Percentiles rank a stretch among this genome's conserved stretches.
Conservation (phyloP, 2,797 vertebrate species). For the Cyprinella venusta region DNA sequence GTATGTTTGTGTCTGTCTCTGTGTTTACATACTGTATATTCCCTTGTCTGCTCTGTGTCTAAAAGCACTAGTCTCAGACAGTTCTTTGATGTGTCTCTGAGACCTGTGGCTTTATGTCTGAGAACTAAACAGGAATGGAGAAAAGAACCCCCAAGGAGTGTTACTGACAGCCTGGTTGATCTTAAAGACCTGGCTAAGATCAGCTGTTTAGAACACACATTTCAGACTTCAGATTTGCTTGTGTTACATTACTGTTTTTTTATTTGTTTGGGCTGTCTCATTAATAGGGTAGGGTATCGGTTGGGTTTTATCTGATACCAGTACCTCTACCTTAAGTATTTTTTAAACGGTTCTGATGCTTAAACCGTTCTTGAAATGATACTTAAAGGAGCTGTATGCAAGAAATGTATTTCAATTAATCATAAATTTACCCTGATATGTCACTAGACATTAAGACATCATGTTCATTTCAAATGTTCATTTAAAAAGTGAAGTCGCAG, state of each 20-base stretch:
- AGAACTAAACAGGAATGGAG: constrained; percentile 4
- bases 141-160: constrained; percentile 65
- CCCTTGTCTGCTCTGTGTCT: constrained; percentile 50
- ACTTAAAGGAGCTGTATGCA: too few relatives aligned
- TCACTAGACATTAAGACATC: too few relatives aligned
- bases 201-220: constrained; percentile 68
- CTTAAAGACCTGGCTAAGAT: constrained; percentile 65
- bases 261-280: background rate
- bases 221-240: constrained; percentile 58
- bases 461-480: too few relatives aligned
- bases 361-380: too few relatives aligned
- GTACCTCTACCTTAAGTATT: too few relatives aligned
- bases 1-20: constrained; percentile 7
- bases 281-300: too few relatives aligned
- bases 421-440: too few relatives aligned
- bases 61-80: constrained; percentile 64
- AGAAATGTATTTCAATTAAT: too few relatives aligned
- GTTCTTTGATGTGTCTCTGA: constrained; percentile 65
- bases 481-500: too few relatives aligned
- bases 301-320: too few relatives aligned
- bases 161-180: constrained; percentile 61
- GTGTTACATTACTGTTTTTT: background rate
- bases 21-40: background rate
- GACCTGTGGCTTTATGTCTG: constrained; percentile 53
- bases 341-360: too few relatives aligned